These are phyloP conservation scores for Pheosia gnoma DNA, from an alignment of 2,888 invertebrate species.

Conservation along the genomic window DNA sequence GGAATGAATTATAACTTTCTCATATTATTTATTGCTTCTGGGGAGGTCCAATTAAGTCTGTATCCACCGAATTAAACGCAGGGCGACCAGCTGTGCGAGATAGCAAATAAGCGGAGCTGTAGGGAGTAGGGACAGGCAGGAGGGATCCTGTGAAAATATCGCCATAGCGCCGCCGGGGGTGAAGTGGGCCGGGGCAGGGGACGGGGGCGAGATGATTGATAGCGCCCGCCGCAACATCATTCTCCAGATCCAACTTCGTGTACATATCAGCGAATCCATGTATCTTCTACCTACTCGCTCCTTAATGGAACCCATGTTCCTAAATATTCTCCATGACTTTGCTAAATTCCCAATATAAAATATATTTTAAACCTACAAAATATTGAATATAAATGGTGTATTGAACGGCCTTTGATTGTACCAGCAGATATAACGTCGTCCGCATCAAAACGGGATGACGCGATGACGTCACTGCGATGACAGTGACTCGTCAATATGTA, in stretches of 20 bases:
- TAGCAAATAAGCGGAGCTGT: slow-evolving; percentile 36
- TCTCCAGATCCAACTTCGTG: slow-evolving; percentile 15
- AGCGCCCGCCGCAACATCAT: slow-evolving; percentile 28
- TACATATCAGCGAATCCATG: slow-evolving; percentile 10
- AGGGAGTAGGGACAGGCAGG: slow-evolving; percentile 24
- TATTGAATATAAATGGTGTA: not conserved
- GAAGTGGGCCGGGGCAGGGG: slow-evolving; percentile 18
- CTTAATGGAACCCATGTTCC: not conserved
- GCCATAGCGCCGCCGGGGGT: slow-evolving; percentile 30
- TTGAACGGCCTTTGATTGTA: not conserved
- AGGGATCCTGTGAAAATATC: slow-evolving; percentile 47
- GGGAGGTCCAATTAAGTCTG: slow-evolving; percentile 45
- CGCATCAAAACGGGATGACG: no score
- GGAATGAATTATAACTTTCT: slow-evolving; percentile 40
- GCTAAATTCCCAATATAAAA: not conserved
- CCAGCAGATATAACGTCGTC: not conserved
- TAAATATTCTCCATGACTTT: not conserved
- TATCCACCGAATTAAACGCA: slow-evolving; percentile 38
- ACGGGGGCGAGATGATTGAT: slow-evolving; percentile 51
- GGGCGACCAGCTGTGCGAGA: slow-evolving; percentile 41
- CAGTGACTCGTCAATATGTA: not conserved
- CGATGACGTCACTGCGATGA: not conserved
- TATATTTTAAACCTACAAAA: not conserved
- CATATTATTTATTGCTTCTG: slow-evolving; percentile 41
- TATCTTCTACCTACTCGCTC: slow-evolving; percentile 10